A percentile compares a stretch with the other conserved stretches of the same genome.
phyloP scores from a whole-genome alignment of 2,888 invertebrate genomes.

The Thymelicus acteon region DNA sequence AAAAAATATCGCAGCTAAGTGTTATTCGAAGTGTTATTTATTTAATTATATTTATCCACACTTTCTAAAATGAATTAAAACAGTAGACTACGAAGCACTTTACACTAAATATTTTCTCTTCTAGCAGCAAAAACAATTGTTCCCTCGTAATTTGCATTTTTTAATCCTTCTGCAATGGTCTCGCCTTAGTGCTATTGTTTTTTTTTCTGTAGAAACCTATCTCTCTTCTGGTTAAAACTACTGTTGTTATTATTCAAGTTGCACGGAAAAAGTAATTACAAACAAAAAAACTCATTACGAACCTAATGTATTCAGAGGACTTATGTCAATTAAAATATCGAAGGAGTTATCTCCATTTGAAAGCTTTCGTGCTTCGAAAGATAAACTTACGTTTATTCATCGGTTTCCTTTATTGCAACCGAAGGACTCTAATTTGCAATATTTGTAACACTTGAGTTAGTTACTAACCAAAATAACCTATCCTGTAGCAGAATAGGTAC shows the following conservation, averaged over 20 bases:
- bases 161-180: constrained; percentile 25
- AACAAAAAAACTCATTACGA: too few relatives aligned
- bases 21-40: constrained; percentile 2
- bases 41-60: constrained; percentile 7
- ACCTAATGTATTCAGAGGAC: too few relatives aligned
- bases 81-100: constrained; percentile 17
- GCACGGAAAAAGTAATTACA: background rate
- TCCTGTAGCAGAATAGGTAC: too few relatives aligned
- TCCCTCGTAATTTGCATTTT: constrained; percentile 22
- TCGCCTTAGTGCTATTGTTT: constrained; percentile 14
- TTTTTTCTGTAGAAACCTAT: constrained; percentile 23
- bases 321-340: too few relatives aligned
- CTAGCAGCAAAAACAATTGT: constrained; percentile 25
- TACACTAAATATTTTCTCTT: constrained; percentile 20
- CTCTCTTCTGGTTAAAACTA: constrained; percentile 3
- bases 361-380: too few relatives aligned
- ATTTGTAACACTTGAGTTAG: too few relatives aligned
- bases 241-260: background rate
- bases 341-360: too few relatives aligned
- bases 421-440: too few relatives aligned
- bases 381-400: too few relatives aligned
- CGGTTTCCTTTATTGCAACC: too few relatives aligned
- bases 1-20: background rate
- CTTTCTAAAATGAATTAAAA: constrained; percentile 19
- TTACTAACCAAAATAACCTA: too few relatives aligned